phyloP scores from a whole-genome alignment of 2,113 vertebrate species.

The Sula dactylatra region DNA sequence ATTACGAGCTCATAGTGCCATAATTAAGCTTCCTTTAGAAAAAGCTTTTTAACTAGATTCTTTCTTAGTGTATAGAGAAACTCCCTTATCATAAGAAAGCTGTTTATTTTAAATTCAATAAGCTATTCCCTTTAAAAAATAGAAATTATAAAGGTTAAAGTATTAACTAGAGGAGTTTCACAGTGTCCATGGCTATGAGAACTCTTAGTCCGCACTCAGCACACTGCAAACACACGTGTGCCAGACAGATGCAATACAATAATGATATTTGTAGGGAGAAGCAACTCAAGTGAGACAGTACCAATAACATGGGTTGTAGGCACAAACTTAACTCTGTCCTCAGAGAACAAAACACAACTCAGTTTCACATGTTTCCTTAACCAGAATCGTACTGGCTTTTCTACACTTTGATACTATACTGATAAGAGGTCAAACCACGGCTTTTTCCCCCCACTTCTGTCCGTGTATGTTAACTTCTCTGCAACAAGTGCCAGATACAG shows the following conservation, averaged over 20 bases:
- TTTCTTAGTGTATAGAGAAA: neutral
- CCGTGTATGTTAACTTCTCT: neutral
- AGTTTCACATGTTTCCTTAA: neutral
- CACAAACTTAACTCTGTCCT: neutral
- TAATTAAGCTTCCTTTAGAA: neutral
- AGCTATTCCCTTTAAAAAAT: neutral
- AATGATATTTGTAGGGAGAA: neutral
- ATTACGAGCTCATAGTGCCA: neutral
- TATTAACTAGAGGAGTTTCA: neutral
- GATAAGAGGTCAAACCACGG: rapidly evolving
- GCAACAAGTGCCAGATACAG: neutral
- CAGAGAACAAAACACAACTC: neutral
- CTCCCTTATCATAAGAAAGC: neutral
- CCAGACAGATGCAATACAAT: neutral
- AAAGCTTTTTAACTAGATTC: neutral
- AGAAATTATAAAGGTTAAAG: neutral
- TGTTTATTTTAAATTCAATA: neutral
- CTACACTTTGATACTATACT: rapidly evolving
- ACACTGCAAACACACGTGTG: neutral
- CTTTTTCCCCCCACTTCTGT: neutral
- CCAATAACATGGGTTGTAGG: neutral
- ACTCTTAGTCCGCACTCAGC: no score
- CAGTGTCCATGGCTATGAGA: neutral
- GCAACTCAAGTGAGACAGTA: neutral
- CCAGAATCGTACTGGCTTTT: neutral